Percentiles rank a stretch among this genome's conserved stretches.
Evolutionary conservation across 2,797 vertebrate genomes (phyloP).

Genomic region (Anabas testudineus): DNA sequence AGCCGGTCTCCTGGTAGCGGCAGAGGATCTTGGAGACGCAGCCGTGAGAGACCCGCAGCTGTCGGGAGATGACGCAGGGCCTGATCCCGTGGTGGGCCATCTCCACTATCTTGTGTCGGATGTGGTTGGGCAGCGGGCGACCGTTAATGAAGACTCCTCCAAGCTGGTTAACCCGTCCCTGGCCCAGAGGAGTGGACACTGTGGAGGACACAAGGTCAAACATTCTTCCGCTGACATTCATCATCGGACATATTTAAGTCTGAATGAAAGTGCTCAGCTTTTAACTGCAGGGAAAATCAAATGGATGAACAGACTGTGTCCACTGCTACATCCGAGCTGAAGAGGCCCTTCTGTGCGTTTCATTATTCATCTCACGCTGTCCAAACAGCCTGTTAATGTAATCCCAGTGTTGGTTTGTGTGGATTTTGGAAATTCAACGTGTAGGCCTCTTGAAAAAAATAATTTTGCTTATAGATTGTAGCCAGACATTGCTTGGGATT

Average conservation of each 20-base stretch:
- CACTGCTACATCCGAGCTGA: background rate
- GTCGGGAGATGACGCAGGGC: conserved; percentile 96
- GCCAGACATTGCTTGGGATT: background rate
- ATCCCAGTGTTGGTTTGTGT: conserved; percentile 1
- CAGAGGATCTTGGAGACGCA: conserved; percentile 98
- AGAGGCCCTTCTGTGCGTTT: conserved; percentile 13
- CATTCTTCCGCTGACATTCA: too few species aligned
- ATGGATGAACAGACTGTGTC: too few species aligned
- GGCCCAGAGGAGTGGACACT: conserved; percentile 96
- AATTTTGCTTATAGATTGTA: background rate
- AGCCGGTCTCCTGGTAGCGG: conserved; percentile 96
- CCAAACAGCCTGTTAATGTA: conserved; percentile 1
- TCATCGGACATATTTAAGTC: too few species aligned
- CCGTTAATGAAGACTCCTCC: conserved; percentile 98
- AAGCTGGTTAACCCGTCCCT: conserved; percentile 96
- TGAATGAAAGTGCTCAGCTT: too few species aligned
- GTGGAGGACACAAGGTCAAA: conserved; percentile 50
- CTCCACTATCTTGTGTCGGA: conserved; percentile 97
- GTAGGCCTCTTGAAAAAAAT: conserved; percentile 5
- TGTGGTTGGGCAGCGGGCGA: conserved; percentile 94
- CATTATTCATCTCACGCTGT: conserved; percentile 41
- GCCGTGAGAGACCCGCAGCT: conserved; percentile 94
- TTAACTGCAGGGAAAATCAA: background rate
- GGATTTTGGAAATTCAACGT: conserved; percentile 14
- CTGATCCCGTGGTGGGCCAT: conserved; percentile 98